Evolutionary conservation across 2,888 invertebrate genomes (phyloP).

Genomic region (Drosophila dives): DNA sequence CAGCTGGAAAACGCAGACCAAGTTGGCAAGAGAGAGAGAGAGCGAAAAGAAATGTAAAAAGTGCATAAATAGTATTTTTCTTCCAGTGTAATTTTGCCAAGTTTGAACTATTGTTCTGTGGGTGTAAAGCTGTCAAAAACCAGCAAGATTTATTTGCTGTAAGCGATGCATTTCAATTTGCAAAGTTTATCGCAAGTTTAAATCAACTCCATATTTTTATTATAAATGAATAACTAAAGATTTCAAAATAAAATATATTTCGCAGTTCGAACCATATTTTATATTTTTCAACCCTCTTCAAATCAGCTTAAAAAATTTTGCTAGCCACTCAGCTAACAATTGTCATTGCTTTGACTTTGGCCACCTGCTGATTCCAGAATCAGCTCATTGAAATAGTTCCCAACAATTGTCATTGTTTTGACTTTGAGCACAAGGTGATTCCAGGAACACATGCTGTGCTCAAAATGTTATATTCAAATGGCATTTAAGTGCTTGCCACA

Average conservation of each 20-base stretch:
- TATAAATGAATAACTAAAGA: not conserved
- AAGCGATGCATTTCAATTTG: not conserved
- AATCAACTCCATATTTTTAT: too few species aligned
- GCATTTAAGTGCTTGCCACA: conserved; percentile 25
- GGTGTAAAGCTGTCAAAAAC: not conserved
- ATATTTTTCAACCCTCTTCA: not conserved
- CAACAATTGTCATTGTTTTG: not conserved
- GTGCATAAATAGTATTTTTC: conserved; percentile 42
- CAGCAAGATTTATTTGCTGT: not conserved
- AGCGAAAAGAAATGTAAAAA: conserved; percentile 3
- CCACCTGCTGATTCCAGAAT: not conserved
- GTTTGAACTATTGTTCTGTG: conserved; percentile 13
- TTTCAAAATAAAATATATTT: not conserved
- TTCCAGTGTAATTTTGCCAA: conserved; percentile 42
- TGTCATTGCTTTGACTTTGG: too few species aligned
- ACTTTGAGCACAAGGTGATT: not conserved
- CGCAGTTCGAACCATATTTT: not conserved
- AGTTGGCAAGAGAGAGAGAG: not conserved
- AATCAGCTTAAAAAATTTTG: not conserved
- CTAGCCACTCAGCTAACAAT: not conserved
- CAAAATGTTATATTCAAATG: not conserved
- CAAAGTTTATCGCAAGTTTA: too few species aligned
- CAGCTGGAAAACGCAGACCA: conserved; percentile 3
- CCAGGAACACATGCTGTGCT: not conserved
- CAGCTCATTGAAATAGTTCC: not conserved